Conservation (phyloP, 1,140 invertebrate species). For the Dreissena polymorpha region DNA sequence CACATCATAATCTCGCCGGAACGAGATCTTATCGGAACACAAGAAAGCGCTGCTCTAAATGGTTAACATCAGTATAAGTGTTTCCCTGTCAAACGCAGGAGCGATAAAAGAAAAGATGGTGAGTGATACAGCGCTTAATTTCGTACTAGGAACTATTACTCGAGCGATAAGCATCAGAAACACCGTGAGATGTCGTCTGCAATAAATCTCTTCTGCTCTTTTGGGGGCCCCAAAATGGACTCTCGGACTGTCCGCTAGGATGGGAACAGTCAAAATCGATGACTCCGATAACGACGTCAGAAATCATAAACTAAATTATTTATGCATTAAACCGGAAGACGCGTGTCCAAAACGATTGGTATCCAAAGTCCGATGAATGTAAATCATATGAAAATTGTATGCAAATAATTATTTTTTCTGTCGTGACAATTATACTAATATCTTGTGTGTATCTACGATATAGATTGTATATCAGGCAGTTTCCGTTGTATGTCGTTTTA, state of each 20-base stretch:
- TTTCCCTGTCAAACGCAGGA: slow-evolving; percentile 45
- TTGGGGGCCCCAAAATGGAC: slow-evolving; percentile 15
- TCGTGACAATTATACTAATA: no score
- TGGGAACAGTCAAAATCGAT: background rate
- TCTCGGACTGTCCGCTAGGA: slow-evolving; percentile 1
- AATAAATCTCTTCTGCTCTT: slow-evolving; percentile 38
- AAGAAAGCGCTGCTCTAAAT: slow-evolving; percentile 28
- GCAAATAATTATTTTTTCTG: no score
- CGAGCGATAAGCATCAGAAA: slow-evolving; percentile 39
- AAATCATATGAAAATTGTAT: no score
- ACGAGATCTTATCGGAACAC: background rate
- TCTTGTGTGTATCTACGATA: no score
- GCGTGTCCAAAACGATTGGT: no score
- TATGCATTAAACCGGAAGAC: no score
- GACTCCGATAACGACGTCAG: no score
- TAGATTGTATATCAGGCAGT: no score
- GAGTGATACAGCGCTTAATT: slow-evolving; percentile 43
- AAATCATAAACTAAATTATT: no score
- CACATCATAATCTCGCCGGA: background rate
- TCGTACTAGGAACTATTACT: slow-evolving; percentile 30
- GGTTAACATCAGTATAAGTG: slow-evolving; percentile 54
- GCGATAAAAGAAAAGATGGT: slow-evolving; percentile 36
- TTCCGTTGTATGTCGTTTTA: no score
- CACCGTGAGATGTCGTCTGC: slow-evolving; percentile 43
- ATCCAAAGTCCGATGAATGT: no score